Base-by-base conservation (phyloP, 1,140 invertebrate genomes). In the Alviniconcha marisindica region DNA sequence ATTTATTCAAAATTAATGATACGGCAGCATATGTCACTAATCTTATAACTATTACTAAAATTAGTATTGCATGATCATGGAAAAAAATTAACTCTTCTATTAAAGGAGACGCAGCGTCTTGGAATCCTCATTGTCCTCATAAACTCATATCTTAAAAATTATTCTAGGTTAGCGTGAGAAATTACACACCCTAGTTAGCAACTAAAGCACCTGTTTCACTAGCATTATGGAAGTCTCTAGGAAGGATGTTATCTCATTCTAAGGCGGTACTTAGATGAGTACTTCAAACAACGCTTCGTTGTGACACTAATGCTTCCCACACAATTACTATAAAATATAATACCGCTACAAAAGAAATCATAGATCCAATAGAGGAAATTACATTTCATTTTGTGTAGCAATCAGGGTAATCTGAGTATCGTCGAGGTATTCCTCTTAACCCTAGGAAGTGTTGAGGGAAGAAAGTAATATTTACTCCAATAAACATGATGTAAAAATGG, bases 401-500 rank as follows among this genome's bases (percentile, higher is more conserved):
- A 94, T 96, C 95, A 10, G 95, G 95, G 85, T 96, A 96, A 92
- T 96, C 96, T 51, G 95, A 95, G 86, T 96, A 96, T 56, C 96
- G 95, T 78, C 96, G 95, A 56, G 96, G 96, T 93, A 96, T 96
- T 1, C 96, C 96, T 63, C 93, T 94, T 94, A 96, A 92, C 36
- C 96, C 96, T 94, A 96, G 93, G 91, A 96, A 96, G 94, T 96
- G 95, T 94, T 96, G 95, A 33, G 95, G 95, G 56, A 96, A 96
- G 93, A 96, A 96, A n/a, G 95, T 96, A 94, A 96, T 86, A 94
- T 96, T 96, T 86, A 96, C 95, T 0, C 83, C 85, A 21, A 85
- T 15, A 81, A 86, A 84, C 18, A 78, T 81, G 0, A 84, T 14
- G 56, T 74, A 77, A 83, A 88, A 87, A 33, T 88, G 87, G 56